Conservation (phyloP, 2,888 invertebrate genomes). For the Leucophenga montana region DNA sequence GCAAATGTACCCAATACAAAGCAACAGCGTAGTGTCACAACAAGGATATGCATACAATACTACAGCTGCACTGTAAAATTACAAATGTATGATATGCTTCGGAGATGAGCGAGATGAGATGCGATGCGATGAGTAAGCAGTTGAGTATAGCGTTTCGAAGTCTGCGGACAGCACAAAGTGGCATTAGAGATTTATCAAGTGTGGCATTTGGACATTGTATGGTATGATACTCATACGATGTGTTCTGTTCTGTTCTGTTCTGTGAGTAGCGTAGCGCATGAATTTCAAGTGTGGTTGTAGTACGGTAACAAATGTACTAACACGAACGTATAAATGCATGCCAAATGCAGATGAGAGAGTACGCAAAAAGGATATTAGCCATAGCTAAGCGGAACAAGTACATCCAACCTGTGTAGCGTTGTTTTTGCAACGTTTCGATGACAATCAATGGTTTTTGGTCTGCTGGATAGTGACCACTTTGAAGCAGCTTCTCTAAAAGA, state of each 20-base stretch:
- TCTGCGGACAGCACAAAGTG: conserved; percentile 61
- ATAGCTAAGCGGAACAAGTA: conserved; percentile 36
- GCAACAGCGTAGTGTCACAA: conserved; percentile 7
- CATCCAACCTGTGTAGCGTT: too few relatives aligned
- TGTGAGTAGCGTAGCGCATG: not conserved
- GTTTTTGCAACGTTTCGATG: conserved; percentile 59
- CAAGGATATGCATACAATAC: conserved; percentile 14
- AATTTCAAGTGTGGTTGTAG: conserved; percentile 51
- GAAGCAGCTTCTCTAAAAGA: not conserved
- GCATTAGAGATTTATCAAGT: conserved; percentile 71
- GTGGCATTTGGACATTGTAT: conserved; percentile 45
- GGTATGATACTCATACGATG: too few relatives aligned
- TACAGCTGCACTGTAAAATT: conserved; percentile 10
- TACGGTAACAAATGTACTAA: conserved; percentile 39
- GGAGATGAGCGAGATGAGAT: too few relatives aligned
- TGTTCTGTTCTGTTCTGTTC: too few relatives aligned
- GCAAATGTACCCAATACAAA: conserved; percentile 1
- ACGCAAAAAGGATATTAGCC: conserved; percentile 30
- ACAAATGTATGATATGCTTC: not conserved
- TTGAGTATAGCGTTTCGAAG: not conserved
- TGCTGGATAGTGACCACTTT: conserved; percentile 57
- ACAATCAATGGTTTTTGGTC: conserved; percentile 73
- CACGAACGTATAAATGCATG: conserved; percentile 52
- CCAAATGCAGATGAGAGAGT: conserved; percentile 55
- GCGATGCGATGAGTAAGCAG: not conserved